Base-by-base conservation (phyloP, 2,797 vertebrate genomes). In the Scolopax bukidnonensis region DNA sequence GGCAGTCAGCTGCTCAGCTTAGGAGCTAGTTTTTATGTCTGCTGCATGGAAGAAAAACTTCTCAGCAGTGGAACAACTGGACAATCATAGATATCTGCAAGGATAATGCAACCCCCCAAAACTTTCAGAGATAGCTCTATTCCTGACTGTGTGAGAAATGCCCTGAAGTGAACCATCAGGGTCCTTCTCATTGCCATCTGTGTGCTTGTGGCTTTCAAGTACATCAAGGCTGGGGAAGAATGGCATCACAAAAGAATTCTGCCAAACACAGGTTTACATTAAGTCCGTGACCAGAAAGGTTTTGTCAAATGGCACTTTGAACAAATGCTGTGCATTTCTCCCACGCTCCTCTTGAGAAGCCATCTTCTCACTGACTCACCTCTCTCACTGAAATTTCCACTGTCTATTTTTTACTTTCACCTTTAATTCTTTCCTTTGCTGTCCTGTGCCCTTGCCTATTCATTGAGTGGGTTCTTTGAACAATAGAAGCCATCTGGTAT, bases 311-410 rank as follows among this genome's bases (percentile, higher is more conserved):
- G 67, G 5, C 48, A 23, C 53, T 75, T 87, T 15, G 65, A 94
- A 73, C 9, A 40, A 81, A 59, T 3, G 10, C 14, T 56, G 16
- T 0, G 0, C 67, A 0, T 16, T 1, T 70, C 86, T 92, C 73
- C 77, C 51, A 77, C 1, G 0, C 38, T 61, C 65, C 50, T 76
- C 45, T 76, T 73, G 23, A 82, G 89, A 85, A 96, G 9, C 32
- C 38, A 65, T 83, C 75, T 73, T 61, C 74, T 82, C 70, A 38
- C 54, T 25, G 74, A 84, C 87, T 89, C 81, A 81, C 60, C 3
- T 3, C 36, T 74, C 60, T 80, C 60, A 57, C 33, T 8, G 3
- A 32, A 67, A n/a, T 70, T 73, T 74, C 40, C 36, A 32, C 40
- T 43, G 17, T 54, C 28, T 95, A 0, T 54, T 75, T 90, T 45